A percentile compares a stretch with the other conserved stretches of the same genome.
These are phyloP conservation scores for Hemibagrus wyckioides DNA, from an alignment of 2,113 vertebrate species.

Conservation along the genomic window DNA sequence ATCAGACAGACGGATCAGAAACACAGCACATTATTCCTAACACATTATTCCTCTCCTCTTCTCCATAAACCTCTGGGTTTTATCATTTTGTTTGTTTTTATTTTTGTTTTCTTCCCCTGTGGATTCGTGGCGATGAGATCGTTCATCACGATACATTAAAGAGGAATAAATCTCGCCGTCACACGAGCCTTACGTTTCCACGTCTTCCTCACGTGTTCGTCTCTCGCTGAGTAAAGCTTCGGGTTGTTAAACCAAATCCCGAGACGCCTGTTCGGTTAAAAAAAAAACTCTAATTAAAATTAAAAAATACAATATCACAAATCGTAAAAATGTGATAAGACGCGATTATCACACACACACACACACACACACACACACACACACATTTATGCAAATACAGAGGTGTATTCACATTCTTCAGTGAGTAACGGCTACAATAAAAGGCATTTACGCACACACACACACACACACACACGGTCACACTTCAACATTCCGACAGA, in stretches of 20 bases:
- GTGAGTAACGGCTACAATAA: slow-evolving; percentile 4
- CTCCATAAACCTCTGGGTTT: neutral
- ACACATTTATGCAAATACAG: neutral
- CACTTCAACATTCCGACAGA: slow-evolving; percentile 9
- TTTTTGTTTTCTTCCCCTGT: no score
- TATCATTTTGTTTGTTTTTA: neutral
- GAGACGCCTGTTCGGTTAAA: slow-evolving; percentile 1
- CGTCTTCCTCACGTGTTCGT: neutral
- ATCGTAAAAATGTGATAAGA: neutral
- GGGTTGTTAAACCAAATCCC: neutral
- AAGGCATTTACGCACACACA: slow-evolving; percentile 19
- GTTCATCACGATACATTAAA: neutral
- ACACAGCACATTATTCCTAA: no score
- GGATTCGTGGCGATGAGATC: neutral
- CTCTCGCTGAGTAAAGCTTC: neutral
- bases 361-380: slow-evolving; percentile 3
- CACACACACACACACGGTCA: neutral
- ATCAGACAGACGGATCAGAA: neutral
- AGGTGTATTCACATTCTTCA: neutral
- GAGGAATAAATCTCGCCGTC: no score
- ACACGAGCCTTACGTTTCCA: neutral
- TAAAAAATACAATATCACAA: slow-evolving; percentile 14
- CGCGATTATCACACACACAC: neutral
- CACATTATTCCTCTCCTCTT: neutral
- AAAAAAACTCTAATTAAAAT: slow-evolving; percentile 4